Evolutionary conservation across 2,797 vertebrate species (phyloP).

Genomic region (Sylvia borin): DNA sequence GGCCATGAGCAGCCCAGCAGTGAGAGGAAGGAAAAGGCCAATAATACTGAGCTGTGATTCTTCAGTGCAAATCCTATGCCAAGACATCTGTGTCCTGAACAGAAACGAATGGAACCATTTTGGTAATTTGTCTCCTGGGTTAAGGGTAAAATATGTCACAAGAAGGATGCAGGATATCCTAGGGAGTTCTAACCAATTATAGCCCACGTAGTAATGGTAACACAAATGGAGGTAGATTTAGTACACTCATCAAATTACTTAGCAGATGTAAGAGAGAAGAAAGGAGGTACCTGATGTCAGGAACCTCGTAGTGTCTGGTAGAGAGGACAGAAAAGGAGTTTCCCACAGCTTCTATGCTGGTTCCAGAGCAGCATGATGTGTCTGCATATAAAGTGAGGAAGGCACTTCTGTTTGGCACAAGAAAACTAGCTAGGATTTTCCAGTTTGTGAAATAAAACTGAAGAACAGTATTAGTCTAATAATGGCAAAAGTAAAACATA

Average conservation of each 20-base stretch:
- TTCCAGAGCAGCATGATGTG: background rate
- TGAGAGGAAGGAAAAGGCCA: constrained; percentile 36
- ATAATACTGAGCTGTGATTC: background rate
- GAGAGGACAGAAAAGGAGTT: background rate
- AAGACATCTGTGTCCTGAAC: constrained; percentile 47
- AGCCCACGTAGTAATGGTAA: background rate
- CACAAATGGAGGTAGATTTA: background rate
- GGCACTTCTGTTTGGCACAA: background rate
- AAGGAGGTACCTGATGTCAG: background rate
- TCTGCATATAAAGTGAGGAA: rapidly evolving
- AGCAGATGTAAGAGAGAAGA: background rate
- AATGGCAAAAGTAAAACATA: background rate
- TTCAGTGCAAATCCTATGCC: constrained; percentile 14
- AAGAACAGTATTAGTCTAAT: background rate
- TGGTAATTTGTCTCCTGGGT: constrained; percentile 1
- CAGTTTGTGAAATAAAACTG: background rate
- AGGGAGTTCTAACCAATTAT: constrained; percentile 19
- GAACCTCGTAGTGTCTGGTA: background rate
- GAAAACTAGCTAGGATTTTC: background rate
- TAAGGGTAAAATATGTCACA: constrained; percentile 20
- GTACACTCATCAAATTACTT: background rate
- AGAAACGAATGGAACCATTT: background rate
- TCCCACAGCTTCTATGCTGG: rapidly evolving
- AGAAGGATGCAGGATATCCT: constrained; percentile 48
- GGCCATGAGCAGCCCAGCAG: background rate